These are phyloP conservation scores for Tringa solitaria DNA, from an alignment of 2,113 vertebrate species.

Conservation along the genomic window DNA sequence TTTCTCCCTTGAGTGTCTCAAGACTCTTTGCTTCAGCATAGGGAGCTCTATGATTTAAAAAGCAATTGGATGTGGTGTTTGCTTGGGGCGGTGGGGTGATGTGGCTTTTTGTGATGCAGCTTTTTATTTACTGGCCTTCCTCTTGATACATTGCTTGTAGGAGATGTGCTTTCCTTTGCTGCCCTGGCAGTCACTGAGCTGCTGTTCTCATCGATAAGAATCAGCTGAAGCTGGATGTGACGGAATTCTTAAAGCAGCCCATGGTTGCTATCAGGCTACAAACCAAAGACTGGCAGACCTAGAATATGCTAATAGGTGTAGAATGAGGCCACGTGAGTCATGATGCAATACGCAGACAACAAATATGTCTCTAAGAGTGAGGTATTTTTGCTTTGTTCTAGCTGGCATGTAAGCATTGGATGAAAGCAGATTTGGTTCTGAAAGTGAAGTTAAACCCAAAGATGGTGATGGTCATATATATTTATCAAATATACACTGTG, in stretches of 20 bases:
- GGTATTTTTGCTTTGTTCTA: background rate
- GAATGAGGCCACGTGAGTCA: background rate
- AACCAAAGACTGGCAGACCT: background rate
- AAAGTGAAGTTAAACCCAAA: background rate
- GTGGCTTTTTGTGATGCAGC: too few relatives aligned
- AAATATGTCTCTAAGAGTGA: background rate
- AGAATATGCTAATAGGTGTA: background rate
- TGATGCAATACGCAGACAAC: background rate
- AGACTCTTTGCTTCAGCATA: background rate
- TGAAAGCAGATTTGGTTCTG: background rate
- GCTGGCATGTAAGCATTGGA: background rate
- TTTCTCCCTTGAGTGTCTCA: background rate
- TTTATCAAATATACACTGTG: background rate
- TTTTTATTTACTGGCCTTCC: background rate
- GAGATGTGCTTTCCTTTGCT: background rate
- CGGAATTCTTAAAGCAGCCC: background rate
- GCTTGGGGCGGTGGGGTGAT: background rate
- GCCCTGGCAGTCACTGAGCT: background rate
- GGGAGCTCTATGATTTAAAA: background rate
- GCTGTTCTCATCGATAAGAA: background rate
- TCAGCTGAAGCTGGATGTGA: background rate
- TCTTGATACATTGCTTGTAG: background rate
- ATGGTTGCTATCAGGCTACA: accelerated
- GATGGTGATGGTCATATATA: background rate
- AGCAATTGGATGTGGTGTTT: background rate